Evolutionary conservation across 2,797 vertebrate species (phyloP).

Genomic region (Dromococcyx pavoninus): DNA sequence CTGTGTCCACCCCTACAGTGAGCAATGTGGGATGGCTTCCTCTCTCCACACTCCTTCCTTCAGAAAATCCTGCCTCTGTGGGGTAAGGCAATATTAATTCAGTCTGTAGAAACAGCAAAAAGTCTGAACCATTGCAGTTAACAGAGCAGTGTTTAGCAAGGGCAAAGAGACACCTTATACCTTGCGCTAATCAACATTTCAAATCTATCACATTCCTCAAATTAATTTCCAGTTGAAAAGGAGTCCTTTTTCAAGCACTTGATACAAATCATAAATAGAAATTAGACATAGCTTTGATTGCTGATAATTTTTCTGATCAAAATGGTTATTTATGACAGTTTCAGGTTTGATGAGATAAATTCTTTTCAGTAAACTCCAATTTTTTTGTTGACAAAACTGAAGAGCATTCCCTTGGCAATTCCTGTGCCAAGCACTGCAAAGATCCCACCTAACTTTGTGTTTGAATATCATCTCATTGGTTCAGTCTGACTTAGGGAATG

Average conservation of each 20-base stretch:
- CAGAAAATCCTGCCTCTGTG: neutral
- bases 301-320: neutral
- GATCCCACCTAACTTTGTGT: neutral
- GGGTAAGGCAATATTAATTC: neutral
- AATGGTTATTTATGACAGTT: slow-evolving; percentile 12
- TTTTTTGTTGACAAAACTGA: slow-evolving; percentile 52
- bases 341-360: slow-evolving; percentile 9
- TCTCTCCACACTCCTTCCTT: neutral
- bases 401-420: slow-evolving; percentile 8
- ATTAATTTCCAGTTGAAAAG: slow-evolving; percentile 30
- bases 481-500: neutral
- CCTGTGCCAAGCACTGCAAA: neutral
- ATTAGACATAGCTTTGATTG: neutral
- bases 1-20: neutral
- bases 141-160: neutral
- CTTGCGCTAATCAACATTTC: slow-evolving; percentile 4
- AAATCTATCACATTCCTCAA: neutral
- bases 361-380: slow-evolving; percentile 26
- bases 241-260: slow-evolving; percentile 27
- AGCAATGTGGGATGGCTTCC: neutral
- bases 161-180: neutral
- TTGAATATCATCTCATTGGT: neutral
- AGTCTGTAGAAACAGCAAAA: neutral
- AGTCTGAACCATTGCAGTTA: neutral
- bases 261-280: neutral